Conservation (phyloP, 2,888 invertebrate genomes). For the Arrhopalites spinosus region DNA sequence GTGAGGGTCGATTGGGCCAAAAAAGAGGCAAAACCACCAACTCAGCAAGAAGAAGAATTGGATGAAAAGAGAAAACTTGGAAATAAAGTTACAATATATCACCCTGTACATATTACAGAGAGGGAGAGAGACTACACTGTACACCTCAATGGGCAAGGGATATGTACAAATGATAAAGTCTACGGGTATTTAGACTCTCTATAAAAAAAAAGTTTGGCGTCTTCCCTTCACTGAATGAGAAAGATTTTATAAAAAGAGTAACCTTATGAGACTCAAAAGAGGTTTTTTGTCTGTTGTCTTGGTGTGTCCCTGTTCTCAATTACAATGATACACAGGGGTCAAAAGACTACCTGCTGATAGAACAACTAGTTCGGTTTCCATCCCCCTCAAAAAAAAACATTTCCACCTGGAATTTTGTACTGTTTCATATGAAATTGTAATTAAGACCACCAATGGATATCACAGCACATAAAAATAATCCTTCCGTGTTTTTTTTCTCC, state of each 20-base stretch:
- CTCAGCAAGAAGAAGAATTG: background rate
- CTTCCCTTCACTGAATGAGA: too few relatives aligned
- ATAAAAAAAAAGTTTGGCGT: conserved; percentile 1
- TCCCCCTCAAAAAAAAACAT: background rate
- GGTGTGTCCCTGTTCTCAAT: conserved; percentile 32
- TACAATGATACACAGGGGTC: conserved; percentile 46
- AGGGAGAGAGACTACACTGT: too few relatives aligned
- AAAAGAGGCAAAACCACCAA: background rate
- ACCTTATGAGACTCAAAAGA: too few relatives aligned
- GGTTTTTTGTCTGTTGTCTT: background rate
- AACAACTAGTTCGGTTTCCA: conserved; percentile 45
- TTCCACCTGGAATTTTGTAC: conserved; percentile 40
- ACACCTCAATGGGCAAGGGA: too few relatives aligned
- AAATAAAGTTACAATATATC: too few relatives aligned
- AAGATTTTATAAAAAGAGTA: too few relatives aligned
- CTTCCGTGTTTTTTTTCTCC: background rate
- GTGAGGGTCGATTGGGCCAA: background rate
- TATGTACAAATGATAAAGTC: too few relatives aligned
- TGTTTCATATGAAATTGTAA: conserved; percentile 50
- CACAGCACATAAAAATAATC: background rate
- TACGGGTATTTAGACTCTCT: too few relatives aligned
- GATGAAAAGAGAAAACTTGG: background rate
- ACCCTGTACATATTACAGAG: too few relatives aligned
- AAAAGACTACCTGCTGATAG: conserved; percentile 43
- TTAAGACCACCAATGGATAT: conserved; percentile 51